Conservation (phyloP, 2,888 invertebrate genomes). For the Tillus elongatus region DNA sequence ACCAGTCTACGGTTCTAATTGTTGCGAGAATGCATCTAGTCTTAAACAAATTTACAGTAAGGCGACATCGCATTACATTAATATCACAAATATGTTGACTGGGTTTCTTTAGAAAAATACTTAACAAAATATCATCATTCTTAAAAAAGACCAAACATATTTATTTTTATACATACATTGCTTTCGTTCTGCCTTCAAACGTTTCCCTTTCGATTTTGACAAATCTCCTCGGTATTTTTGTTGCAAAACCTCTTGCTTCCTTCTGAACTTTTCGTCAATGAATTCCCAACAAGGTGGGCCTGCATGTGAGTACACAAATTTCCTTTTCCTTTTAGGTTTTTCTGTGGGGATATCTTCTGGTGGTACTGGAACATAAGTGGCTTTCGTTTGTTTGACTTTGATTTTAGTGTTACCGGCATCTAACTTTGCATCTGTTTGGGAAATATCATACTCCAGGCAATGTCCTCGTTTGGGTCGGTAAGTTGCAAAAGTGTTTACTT, state of each 20-base stretch:
- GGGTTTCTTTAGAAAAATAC: too few relatives aligned
- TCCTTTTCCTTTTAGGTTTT: neutral
- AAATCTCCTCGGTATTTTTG: conserved; percentile 15
- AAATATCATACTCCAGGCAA: conserved; percentile 17
- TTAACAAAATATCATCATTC: too few relatives aligned
- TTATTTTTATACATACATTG: neutral
- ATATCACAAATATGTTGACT: too few relatives aligned
- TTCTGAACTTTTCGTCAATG: conserved; percentile 28
- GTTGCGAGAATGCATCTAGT: too few relatives aligned
- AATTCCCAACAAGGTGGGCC: conserved; percentile 30
- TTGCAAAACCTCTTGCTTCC: conserved; percentile 20
- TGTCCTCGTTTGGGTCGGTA: conserved; percentile 7
- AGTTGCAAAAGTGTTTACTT: conserved; percentile 5
- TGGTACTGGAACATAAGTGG: conserved; percentile 14
- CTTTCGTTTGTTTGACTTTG: conserved; percentile 15
- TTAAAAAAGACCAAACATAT: too few relatives aligned
- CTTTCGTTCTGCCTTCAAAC: neutral
- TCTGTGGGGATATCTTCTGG: neutral
- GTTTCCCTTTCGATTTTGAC: too few relatives aligned
- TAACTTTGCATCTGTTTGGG: conserved; percentile 19
- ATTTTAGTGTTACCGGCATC: conserved; percentile 19
- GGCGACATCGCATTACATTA: too few relatives aligned
- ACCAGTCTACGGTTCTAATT: too few relatives aligned
- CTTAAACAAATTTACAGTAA: too few relatives aligned
- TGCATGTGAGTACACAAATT: conserved; percentile 17